Base-by-base conservation (phyloP, 2,797 vertebrate genomes). In the Lutjanus argentimaculatus region DNA sequence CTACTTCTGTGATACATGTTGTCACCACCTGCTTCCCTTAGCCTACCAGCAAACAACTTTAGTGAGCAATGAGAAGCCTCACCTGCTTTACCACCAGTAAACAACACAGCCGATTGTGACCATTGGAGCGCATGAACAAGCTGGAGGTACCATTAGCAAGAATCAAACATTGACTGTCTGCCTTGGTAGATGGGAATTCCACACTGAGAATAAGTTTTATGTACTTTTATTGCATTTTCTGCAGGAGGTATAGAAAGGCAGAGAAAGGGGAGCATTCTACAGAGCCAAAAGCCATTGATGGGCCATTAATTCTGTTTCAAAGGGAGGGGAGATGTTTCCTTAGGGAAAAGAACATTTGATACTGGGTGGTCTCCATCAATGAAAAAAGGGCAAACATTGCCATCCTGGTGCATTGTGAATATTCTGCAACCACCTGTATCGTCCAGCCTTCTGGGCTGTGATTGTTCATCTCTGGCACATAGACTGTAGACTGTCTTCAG, bases 21-120 rank as follows among this genome's bases (percentile, higher is more conserved):
- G 21, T 66, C 46, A 67, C 66, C 52, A 78, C 69, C 46, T 62
- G 45, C 56, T 71, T 76, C 22, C 67, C 69, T 77, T 45, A 74
- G 57, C 21, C 21, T 55, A 65, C n/a, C 49, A 72, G 69, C 55
- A 71, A 61, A 68, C 19, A 49, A 51, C 55, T 25, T 61, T n/a
- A 57, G 48, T 56, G 36, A 59, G 46, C 40, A 46, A 19, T 45
- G 16, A 57, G 25, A 65, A 36, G 1, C 25, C 36, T 57, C 4
- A 57, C 17, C 21, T 53, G 17, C 36, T 76, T 52, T 40, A 1
- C 51, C 15, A 69, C 73, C 56, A 43, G 36, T 67, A 30, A 74
- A 19, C 36, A 21, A 36, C 30, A 36, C 30, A 36, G 30, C 30
- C 5, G 30, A 36, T 36, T 36, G 30, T 0, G 0, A 36, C 22